A percentile compares a stretch with the other conserved stretches of the same genome.
Conservation (phyloP, 2,797 vertebrate species). For the Microctenopoma stevenorrisi region DNA sequence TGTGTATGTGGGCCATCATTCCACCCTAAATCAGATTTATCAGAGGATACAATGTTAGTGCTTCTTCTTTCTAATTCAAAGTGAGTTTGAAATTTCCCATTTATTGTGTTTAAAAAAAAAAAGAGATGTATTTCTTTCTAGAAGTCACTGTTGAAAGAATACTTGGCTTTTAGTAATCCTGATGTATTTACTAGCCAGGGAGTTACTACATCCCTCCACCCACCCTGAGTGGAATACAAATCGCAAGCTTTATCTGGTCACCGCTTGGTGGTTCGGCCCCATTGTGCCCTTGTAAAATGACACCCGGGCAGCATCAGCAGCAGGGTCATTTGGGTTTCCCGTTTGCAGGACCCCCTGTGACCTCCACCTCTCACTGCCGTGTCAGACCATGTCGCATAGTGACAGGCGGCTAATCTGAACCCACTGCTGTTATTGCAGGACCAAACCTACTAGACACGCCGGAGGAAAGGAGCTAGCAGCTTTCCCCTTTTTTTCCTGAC, state of each 20-base stretch:
- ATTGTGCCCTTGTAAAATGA: slow-evolving; percentile 73
- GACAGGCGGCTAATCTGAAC: slow-evolving; percentile 59
- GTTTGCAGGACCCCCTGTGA: slow-evolving; percentile 70
- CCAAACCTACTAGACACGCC: slow-evolving; percentile 52
- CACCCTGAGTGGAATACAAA: slow-evolving; percentile 61
- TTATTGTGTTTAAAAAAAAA: too few relatives aligned
- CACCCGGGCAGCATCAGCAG: slow-evolving; percentile 74
- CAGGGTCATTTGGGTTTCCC: slow-evolving; percentile 64
- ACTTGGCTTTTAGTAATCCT: slow-evolving; percentile 22
- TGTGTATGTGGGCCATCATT: slow-evolving; percentile 10
- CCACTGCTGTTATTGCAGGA: slow-evolving; percentile 41
- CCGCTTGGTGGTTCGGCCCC: slow-evolving; percentile 55
- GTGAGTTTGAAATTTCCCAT: too few relatives aligned
- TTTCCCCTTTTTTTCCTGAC: slow-evolving; percentile 37
- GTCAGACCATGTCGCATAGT: slow-evolving; percentile 70
- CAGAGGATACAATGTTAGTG: slow-evolving; percentile 3
- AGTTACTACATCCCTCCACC: slow-evolving; percentile 12
- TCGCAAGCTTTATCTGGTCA: slow-evolving; percentile 67
- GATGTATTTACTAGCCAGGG: slow-evolving; percentile 28
- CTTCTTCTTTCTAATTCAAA: slow-evolving; percentile 16
- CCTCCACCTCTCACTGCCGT: slow-evolving; percentile 70
- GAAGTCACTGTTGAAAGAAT: too few relatives aligned
- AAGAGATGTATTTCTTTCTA: too few relatives aligned
- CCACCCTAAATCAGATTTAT: neutral
- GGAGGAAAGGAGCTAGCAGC: slow-evolving; percentile 57